Conservation (phyloP, 2,888 invertebrate species). For the Keiferia lycopersicella region DNA sequence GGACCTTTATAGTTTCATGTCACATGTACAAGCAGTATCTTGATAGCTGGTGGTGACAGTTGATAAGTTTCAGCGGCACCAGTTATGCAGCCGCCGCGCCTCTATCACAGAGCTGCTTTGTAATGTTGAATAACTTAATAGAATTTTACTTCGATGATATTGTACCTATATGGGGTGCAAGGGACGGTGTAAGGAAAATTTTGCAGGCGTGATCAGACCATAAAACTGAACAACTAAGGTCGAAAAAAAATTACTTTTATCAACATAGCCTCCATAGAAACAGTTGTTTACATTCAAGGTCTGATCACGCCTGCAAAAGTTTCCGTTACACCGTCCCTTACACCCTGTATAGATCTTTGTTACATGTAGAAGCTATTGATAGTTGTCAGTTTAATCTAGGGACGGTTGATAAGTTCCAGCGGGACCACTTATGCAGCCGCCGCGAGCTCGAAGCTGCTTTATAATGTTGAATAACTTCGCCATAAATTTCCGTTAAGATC, state of each 20-base stretch:
- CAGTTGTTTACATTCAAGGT: too few relatives aligned
- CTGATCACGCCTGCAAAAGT: too few relatives aligned
- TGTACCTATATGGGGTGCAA: too few relatives aligned
- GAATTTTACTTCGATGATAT: too few relatives aligned
- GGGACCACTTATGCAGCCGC: background rate
- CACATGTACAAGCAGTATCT: background rate
- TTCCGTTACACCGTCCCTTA: too few relatives aligned
- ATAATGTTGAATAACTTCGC: slow-evolving; percentile 2
- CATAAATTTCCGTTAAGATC: slow-evolving; percentile 6
- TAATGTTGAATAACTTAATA: slow-evolving; percentile 5
- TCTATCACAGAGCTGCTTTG: background rate
- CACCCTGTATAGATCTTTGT: too few relatives aligned
- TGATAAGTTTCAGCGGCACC: slow-evolving; percentile 8
- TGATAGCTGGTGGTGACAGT: background rate
- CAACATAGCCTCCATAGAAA: too few relatives aligned
- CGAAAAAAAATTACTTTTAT: too few relatives aligned
- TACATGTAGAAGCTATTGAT: background rate
- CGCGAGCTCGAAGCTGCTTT: background rate
- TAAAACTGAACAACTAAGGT: too few relatives aligned
- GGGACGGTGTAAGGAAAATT: too few relatives aligned
- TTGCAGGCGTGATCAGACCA: too few relatives aligned
- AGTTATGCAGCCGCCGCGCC: background rate
- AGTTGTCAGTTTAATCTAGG: background rate
- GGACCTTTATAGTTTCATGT: too few relatives aligned
- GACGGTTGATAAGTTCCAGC: slow-evolving; percentile 12